These are phyloP conservation scores for Actinemys pallida DNA, from an alignment of 2,113 vertebrate genomes.

Conservation along the genomic window DNA sequence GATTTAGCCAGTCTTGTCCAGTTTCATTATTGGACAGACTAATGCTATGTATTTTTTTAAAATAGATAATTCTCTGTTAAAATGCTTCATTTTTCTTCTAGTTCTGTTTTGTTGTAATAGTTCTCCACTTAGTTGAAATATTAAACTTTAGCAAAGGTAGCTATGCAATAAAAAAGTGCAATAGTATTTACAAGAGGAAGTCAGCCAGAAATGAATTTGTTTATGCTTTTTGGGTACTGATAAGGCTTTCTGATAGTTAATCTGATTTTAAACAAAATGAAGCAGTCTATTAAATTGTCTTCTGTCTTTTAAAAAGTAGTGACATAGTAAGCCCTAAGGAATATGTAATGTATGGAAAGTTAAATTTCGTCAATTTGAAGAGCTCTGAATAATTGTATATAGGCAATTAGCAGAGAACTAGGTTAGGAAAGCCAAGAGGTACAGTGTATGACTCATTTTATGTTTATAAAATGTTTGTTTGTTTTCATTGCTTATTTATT, in stretches of 20 bases:
- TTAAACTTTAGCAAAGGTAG: not conserved
- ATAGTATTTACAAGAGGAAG: not conserved
- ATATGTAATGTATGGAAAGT: not conserved
- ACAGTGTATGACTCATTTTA: not conserved
- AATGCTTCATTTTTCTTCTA: not conserved
- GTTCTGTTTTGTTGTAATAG: not conserved
- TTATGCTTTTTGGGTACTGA: not conserved
- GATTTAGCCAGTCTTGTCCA: not conserved
- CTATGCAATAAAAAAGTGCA: not conserved
- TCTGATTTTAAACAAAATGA: not conserved
- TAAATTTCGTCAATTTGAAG: not conserved
- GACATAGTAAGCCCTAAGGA: not conserved
- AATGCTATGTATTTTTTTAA: not conserved
- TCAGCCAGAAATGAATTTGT: not conserved
- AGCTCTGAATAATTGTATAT: not conserved
- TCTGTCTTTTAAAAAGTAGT: not conserved
- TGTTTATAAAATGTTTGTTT: not conserved
- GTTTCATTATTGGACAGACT: not conserved
- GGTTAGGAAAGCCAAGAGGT: not conserved
- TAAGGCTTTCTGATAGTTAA: not conserved
- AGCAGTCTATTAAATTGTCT: not conserved
- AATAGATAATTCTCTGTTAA: not conserved
- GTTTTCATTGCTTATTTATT: not conserved
- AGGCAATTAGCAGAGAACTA: not conserved
- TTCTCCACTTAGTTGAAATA: not conserved